These are phyloP conservation scores for Anthophora plumipes DNA, from an alignment of 2,888 invertebrate genomes.

Conservation along the genomic window DNA sequence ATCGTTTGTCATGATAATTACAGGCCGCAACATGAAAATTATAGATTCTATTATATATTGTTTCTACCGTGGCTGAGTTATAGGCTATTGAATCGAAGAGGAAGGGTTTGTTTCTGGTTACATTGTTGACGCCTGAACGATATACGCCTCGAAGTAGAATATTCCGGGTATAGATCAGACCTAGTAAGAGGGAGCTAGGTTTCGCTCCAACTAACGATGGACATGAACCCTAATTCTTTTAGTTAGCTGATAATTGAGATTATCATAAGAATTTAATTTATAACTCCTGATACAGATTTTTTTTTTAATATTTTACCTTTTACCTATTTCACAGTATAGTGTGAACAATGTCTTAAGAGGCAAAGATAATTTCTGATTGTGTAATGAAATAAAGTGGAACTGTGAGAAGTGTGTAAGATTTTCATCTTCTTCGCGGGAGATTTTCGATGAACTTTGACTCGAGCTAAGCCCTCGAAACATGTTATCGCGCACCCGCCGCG, in stretches of 20 bases:
- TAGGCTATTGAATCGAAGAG: too few species aligned
- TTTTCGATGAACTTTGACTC: constrained; percentile 34
- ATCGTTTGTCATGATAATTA: constrained; percentile 29
- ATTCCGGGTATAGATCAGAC: constrained; percentile 1
- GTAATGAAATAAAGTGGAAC: background rate
- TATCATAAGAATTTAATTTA: too few species aligned
- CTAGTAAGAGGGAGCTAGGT: too few species aligned
- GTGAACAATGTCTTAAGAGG: too few species aligned
- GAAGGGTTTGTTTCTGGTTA: background rate
- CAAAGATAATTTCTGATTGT: background rate
- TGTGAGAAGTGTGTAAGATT: background rate
- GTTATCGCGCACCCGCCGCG: constrained; percentile 25
- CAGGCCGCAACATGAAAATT: background rate
- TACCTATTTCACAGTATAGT: too few species aligned
- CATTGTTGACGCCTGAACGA: background rate
- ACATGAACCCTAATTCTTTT: background rate
- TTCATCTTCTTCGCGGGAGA: constrained; percentile 10
- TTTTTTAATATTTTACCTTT: too few species aligned
- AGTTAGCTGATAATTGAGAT: too few species aligned
- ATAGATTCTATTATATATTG: background rate
- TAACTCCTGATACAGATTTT: too few species aligned
- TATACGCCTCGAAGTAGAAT: background rate
- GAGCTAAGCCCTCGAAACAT: constrained; percentile 29
- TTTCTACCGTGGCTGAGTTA: background rate
- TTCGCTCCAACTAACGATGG: too few species aligned